Evolutionary conservation across 2,797 vertebrate species (phyloP), one percentile per base, ranked within the genome.

Genomic region (Melanotaenia maccullochi): DNA sequence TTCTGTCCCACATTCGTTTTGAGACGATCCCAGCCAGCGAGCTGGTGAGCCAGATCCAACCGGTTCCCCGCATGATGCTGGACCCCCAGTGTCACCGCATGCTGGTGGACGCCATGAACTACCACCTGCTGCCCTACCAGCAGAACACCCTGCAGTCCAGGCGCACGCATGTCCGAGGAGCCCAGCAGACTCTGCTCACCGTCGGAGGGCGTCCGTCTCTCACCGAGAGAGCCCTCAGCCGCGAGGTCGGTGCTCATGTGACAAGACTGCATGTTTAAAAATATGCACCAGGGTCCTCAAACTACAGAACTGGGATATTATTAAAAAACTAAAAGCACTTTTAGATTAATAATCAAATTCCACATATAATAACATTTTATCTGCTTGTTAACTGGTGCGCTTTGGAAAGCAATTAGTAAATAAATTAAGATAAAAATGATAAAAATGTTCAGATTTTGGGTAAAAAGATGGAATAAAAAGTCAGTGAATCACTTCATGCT

Each of bases 31-130:
- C 95, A 0, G 95, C 96, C 81, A 91, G 94, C 1, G 95, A 96
- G 90, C 87, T 96, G 81, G 95, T 96, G 76, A 95, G 94, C 30
- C 93, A 94, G 60, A 91, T 96, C 79, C 96, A 96, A 80, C 95
- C 96, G 0, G 95, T 96, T 75, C 92, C 95, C 8, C 90, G 90
- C 49, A 96, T 96, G 96, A 96, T 96, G 96, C 90, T 92, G 79
- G 95, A 97, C 65, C 92, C 95, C 0, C 94, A 93, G 65, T 97
- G 96, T 65, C 96, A 96, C 92, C 93, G 90, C 66, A 90, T 96
- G 73, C 92, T 97, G 22, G 95, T 96, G 70, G 95, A 96, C 30
- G 96, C 96, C 67, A 96, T 97, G 96, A 97, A 96, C 91, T 96
- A 97, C 90, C 96, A 97, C 92, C 91, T 97, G 73, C 94, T 97